These are phyloP conservation scores for Patiria pectinifera DNA, from an alignment of 53 echinoderm and acorn worm genomes.

Conservation along the genomic window DNA sequence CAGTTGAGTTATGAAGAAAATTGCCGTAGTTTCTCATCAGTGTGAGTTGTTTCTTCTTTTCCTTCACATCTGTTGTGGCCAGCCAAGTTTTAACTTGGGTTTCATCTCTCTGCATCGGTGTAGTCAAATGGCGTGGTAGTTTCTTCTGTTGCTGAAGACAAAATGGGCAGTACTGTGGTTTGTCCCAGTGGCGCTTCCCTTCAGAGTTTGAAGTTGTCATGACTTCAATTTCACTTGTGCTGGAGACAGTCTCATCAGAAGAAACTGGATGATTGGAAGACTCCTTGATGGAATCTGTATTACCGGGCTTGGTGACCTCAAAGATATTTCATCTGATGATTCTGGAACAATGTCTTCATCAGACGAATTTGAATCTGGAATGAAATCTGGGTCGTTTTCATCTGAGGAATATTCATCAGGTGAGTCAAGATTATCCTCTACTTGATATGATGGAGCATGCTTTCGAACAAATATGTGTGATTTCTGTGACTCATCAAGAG, in stretches of 20 bases:
- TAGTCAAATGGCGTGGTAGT: slow-evolving; percentile 70
- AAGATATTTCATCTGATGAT: too few relatives aligned
- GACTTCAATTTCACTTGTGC: background rate
- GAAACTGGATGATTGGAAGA: background rate
- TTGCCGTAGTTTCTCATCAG: slow-evolving; percentile 71
- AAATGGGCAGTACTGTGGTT: slow-evolving; percentile 78
- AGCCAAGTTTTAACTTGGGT: slow-evolving; percentile 51
- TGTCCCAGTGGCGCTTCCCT: slow-evolving; percentile 72
- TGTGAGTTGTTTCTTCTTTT: slow-evolving; percentile 65
- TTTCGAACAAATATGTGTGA: too few relatives aligned
- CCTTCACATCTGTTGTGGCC: slow-evolving; percentile 44
- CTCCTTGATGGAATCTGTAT: background rate
- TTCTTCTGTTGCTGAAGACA: slow-evolving; percentile 60
- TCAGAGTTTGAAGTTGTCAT: slow-evolving; percentile 10
- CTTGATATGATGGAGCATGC: too few relatives aligned
- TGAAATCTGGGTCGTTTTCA: too few relatives aligned
- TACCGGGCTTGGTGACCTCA: background rate
- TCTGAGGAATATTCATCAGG: too few relatives aligned
- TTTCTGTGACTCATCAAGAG: too few relatives aligned
- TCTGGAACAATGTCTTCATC: too few relatives aligned
- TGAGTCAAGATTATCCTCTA: too few relatives aligned
- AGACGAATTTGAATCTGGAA: too few relatives aligned
- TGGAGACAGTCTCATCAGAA: too few relatives aligned
- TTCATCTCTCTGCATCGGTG: slow-evolving; percentile 53
- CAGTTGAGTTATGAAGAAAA: slow-evolving; percentile 65